These are phyloP conservation scores for Pterocles gutturalis DNA, from an alignment of 2,113 vertebrate species.

Conservation along the genomic window DNA sequence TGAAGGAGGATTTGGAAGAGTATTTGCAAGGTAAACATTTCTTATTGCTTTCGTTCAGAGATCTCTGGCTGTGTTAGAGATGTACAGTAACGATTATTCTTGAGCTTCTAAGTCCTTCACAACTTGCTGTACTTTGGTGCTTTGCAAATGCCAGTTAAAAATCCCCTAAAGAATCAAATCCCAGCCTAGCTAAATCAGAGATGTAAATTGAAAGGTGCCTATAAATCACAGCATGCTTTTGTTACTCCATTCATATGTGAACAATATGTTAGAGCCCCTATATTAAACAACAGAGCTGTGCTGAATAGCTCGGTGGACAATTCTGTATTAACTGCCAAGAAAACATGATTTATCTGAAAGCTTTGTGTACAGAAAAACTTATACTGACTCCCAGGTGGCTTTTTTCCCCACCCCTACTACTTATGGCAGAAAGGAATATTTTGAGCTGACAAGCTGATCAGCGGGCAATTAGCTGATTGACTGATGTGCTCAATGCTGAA, in stretches of 20 bases:
- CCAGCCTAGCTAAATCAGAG: neutral
- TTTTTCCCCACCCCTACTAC: neutral
- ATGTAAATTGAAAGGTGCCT: neutral
- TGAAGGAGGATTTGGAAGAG: neutral
- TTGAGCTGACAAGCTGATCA: neutral
- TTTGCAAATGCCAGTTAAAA: neutral
- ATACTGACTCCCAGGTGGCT: neutral
- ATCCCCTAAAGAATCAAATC: neutral
- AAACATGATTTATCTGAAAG: neutral
- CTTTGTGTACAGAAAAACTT: neutral
- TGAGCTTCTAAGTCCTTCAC: neutral
- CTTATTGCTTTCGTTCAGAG: neutral
- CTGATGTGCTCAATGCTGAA: neutral
- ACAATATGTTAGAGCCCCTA: neutral
- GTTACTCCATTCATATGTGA: neutral
- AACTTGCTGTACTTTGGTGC: neutral
- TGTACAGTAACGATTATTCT: neutral
- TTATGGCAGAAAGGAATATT: neutral
- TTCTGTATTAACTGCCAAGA: neutral
- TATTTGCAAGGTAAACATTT: neutral
- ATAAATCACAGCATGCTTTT: conserved; percentile 22
- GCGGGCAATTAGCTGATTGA: neutral
- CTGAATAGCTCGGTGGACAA: neutral
- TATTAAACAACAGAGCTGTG: neutral
- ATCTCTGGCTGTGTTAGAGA: neutral